A percentile compares a stretch with the other conserved stretches of the same genome.
These are phyloP conservation scores for Hyposoter dolosus DNA, from an alignment of 2,888 invertebrate genomes.

Conservation along the genomic window DNA sequence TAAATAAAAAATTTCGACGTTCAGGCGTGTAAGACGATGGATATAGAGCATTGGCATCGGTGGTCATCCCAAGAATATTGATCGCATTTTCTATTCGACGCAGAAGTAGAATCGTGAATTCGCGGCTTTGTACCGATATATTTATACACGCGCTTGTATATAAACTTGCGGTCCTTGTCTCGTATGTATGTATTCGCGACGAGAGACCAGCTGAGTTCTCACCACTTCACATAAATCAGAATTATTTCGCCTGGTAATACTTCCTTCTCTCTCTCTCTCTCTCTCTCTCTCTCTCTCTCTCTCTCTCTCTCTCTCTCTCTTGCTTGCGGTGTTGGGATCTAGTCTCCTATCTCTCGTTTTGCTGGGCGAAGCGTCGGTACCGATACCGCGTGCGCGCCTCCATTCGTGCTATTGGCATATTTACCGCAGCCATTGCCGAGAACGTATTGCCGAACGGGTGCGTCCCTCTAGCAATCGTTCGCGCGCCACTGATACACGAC, in stretches of 20 bases:
- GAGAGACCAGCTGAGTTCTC: slow-evolving; percentile 67
- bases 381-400: slow-evolving; percentile 54
- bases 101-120: slow-evolving; percentile 66
- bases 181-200: slow-evolving; percentile 62
- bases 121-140: slow-evolving; percentile 41
- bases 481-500: slow-evolving; percentile 62
- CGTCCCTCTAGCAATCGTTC: slow-evolving; percentile 53
- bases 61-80: slow-evolving; percentile 54
- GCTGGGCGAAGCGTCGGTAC: slow-evolving; percentile 65
- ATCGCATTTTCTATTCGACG: slow-evolving; percentile 40
- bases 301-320: background rate
- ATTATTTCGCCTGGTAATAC: slow-evolving; percentile 70
- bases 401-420: slow-evolving; percentile 72
- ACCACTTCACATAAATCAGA: slow-evolving; percentile 72
- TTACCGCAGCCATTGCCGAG: slow-evolving; percentile 72
- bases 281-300: slow-evolving; percentile 13
- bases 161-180: slow-evolving; percentile 19
- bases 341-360: slow-evolving; percentile 69
- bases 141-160: slow-evolving; percentile 36
- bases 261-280: slow-evolving; percentile 24
- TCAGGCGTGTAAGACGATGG: slow-evolving; percentile 4
- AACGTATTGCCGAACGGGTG: slow-evolving; percentile 72
- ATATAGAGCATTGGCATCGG: slow-evolving; percentile 51
- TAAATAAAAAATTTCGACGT: slow-evolving; percentile 59
- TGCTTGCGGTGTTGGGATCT: slow-evolving; percentile 33